Conservation (phyloP, 2,113 vertebrate genomes). For the Callopanchax toddi region DNA sequence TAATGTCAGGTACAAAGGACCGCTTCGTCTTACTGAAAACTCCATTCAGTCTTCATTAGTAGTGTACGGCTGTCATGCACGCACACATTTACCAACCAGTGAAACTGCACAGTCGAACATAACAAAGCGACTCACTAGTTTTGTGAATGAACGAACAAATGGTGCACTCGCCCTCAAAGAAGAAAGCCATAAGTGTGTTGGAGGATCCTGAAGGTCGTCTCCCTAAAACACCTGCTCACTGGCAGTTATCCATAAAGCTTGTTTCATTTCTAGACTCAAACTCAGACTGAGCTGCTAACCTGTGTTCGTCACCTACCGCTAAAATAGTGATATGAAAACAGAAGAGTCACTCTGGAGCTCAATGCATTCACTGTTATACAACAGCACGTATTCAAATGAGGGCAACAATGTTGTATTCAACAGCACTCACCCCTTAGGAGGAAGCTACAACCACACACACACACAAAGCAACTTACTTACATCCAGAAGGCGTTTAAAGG, state of each 20-base stretch:
- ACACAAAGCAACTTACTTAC: too few species aligned
- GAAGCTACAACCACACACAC: conserved; percentile 19
- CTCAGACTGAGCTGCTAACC: too few species aligned
- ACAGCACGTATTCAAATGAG: conserved; percentile 29
- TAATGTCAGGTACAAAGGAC: conserved; percentile 6
- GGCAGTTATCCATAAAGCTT: too few species aligned
- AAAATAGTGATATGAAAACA: background rate
- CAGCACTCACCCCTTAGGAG: background rate
- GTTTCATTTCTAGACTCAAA: too few species aligned
- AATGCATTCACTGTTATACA: background rate
- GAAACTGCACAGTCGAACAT: background rate
- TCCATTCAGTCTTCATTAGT: background rate
- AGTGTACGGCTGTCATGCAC: background rate
- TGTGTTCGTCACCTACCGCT: background rate
- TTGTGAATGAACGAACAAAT: conserved; percentile 65
- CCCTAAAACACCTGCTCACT: conserved; percentile 18
- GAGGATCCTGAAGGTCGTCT: background rate
- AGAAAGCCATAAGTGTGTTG: conserved; percentile 66
- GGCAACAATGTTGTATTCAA: conserved; percentile 22
- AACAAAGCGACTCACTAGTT: conserved; percentile 45
- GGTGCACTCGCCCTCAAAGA: conserved; percentile 66
- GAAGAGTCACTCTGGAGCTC: background rate
- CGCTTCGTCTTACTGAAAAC: conserved; percentile 4
- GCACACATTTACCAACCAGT: background rate
- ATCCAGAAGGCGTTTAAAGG: too few species aligned